These are phyloP conservation scores for Phenganax stokvisi DNA, from an alignment of 92 coral and sea anemone species.

Conservation along the genomic window DNA sequence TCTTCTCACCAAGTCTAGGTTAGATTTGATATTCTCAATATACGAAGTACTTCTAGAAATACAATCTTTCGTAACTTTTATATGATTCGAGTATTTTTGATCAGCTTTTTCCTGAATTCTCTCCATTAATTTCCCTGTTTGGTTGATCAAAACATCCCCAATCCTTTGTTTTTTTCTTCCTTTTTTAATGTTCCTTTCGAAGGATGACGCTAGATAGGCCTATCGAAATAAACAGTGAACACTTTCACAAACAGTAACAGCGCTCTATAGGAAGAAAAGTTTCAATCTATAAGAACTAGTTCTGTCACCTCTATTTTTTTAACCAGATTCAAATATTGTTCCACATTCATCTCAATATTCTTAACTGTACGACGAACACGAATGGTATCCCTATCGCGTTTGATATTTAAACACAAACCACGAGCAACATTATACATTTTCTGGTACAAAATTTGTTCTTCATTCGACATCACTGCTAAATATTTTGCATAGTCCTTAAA, in stretches of 20 bases:
- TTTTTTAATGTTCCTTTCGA: neutral
- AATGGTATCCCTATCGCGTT: neutral
- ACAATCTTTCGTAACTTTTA: neutral
- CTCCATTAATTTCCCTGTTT: neutral
- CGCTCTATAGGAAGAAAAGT: too few relatives aligned
- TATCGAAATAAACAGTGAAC: too few relatives aligned
- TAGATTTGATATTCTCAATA: neutral
- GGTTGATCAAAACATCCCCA: neutral
- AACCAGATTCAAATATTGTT: neutral
- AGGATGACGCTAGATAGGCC: too few relatives aligned
- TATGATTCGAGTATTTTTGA: neutral
- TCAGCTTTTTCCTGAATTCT: neutral
- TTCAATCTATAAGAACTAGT: too few relatives aligned
- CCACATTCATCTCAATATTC: neutral
- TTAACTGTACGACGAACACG: neutral
- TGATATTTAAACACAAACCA: conserved; percentile 18
- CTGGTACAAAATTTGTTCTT: conserved; percentile 8
- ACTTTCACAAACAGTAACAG: too few relatives aligned
- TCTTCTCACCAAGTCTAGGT: neutral
- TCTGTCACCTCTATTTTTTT: too few relatives aligned
- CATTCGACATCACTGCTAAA: conserved; percentile 6
- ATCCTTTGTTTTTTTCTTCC: neutral
- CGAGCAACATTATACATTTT: conserved; percentile 25
- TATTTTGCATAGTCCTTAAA: neutral
- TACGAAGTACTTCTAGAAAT: neutral